Conservation (phyloP, 2,888 invertebrate species). For the Fragum sueziense region DNA sequence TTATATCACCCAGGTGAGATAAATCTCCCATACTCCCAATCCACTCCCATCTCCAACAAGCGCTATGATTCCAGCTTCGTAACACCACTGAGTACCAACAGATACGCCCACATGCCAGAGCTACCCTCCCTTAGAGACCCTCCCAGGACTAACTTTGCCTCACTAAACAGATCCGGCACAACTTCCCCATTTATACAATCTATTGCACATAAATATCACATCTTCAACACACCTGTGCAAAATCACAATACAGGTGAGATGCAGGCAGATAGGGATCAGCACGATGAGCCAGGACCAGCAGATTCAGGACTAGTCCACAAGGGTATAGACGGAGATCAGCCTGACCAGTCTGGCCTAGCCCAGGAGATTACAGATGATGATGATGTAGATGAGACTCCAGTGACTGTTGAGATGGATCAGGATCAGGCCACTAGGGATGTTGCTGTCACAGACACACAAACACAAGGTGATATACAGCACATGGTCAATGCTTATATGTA, state of each 20-base stretch:
- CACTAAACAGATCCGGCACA: slow-evolving; percentile 57
- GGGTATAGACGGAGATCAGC: slow-evolving; percentile 7
- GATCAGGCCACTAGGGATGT: background rate
- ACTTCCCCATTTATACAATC: slow-evolving; percentile 65
- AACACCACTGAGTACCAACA: background rate
- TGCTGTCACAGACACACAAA: background rate
- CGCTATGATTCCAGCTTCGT: background rate
- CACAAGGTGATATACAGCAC: slow-evolving; percentile 13
- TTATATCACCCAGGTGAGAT: slow-evolving; percentile 22
- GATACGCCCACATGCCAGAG: background rate
- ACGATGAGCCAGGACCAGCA: background rate
- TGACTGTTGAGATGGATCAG: background rate
- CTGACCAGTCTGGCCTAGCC: background rate
- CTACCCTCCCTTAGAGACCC: slow-evolving; percentile 21
- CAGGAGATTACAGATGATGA: background rate
- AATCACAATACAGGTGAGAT: background rate
- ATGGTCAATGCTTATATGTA: slow-evolving; percentile 57
- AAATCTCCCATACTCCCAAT: background rate
- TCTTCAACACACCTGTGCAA: slow-evolving; percentile 43
- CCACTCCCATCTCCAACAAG: background rate
- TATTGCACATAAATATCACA: slow-evolving; percentile 62
- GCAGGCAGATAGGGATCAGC: background rate
- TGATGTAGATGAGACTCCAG: background rate
- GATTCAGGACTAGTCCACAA: too few relatives aligned
- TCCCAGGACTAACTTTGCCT: slow-evolving; percentile 56